Evolutionary conservation across 2,888 invertebrate species (phyloP).

Genomic region (Xanthorhoe spadicearia): DNA sequence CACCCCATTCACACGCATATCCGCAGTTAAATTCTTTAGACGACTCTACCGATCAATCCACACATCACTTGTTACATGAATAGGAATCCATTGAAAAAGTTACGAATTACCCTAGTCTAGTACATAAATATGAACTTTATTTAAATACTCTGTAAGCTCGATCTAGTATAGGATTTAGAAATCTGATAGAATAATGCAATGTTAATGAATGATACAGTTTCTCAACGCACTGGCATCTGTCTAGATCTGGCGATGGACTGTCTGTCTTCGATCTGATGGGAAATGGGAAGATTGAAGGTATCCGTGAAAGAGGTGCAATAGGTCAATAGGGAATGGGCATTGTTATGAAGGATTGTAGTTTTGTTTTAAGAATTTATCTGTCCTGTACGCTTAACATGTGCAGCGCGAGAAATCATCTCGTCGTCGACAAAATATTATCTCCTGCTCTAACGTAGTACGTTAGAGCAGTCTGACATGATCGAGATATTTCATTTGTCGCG

Average conservation of each 20-base stretch:
- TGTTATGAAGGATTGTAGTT: background rate
- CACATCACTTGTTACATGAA: background rate
- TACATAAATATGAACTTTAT: background rate
- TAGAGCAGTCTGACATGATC: no score
- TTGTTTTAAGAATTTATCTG: background rate
- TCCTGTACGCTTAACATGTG: no score
- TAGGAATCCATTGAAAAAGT: background rate
- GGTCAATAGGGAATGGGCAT: background rate
- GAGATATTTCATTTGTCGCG: no score
- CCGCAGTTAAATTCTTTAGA: background rate
- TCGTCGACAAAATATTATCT: no score
- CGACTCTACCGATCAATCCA: background rate
- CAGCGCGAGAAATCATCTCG: no score
- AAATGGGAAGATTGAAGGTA: conserved; percentile 14
- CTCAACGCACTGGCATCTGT: conserved; percentile 25
- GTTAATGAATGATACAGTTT: conserved; percentile 19
- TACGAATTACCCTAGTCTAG: background rate
- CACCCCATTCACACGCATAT: no score
- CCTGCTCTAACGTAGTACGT: no score
- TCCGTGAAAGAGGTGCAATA: background rate
- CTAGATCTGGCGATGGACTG: conserved; percentile 31
- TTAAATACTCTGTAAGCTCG: background rate
- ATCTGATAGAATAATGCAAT: conserved; percentile 22
- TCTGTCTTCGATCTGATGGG: conserved; percentile 23
- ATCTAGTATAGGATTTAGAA: background rate